phyloP scores from a whole-genome alignment of 2,797 vertebrate species.

The Pagetopsis macropterus region DNA sequence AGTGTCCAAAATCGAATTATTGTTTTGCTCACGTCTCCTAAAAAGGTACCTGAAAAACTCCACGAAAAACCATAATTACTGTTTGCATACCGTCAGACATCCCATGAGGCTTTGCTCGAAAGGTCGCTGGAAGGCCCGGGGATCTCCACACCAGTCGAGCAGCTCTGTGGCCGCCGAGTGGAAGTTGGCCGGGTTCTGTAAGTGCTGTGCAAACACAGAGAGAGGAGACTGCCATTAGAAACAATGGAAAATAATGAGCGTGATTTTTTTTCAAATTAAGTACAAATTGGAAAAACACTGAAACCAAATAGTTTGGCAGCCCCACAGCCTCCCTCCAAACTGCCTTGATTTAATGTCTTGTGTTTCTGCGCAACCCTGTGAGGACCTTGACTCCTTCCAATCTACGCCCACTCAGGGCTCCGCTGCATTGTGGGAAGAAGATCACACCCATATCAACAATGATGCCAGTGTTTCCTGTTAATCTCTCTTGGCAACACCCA shows the following conservation, averaged over 20 bases:
- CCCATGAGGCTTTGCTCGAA: constrained; percentile 99
- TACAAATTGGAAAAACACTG: constrained; percentile 72
- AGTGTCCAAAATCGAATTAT: constrained; percentile 60
- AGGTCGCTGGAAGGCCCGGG: constrained; percentile 97
- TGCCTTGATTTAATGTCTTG: constrained; percentile 69
- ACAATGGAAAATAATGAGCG: constrained; percentile 62
- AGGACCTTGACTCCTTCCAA: constrained; percentile 78
- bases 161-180: constrained; percentile 98
- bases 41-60: constrained; percentile 74
- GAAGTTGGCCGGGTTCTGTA: constrained; percentile 99
- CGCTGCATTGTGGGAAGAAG: constrained; percentile 81
- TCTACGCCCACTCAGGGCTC: constrained; percentile 72
- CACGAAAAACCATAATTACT: constrained; percentile 70
- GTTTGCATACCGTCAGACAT: constrained; percentile 94
- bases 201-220: constrained; percentile 88
- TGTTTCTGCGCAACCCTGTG: constrained; percentile 77
- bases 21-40: constrained; percentile 63
- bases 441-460: constrained; percentile 81
- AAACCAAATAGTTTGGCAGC: constrained; percentile 62
- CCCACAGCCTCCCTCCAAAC: constrained; percentile 44
- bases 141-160: constrained; percentile 99
- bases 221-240: constrained; percentile 61
- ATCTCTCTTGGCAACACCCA: constrained; percentile 78
- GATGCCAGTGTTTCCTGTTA: constrained; percentile 81
- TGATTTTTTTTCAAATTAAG: constrained; percentile 48